Conservation (phyloP, 2,888 invertebrate species). For the Nebria brevicollis region DNA sequence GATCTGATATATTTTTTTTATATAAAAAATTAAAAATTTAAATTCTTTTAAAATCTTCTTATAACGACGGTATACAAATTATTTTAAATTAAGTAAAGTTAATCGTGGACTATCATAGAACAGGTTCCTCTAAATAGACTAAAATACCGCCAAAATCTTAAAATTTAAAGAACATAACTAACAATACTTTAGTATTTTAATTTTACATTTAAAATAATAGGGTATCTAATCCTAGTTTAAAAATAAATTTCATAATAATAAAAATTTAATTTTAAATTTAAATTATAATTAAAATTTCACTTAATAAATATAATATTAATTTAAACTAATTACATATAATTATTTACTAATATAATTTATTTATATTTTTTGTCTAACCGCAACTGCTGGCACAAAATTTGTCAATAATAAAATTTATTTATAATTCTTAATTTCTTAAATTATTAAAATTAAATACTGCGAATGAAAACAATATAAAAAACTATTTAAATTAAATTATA, state of each 20-base stretch:
- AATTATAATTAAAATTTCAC: constrained; percentile 70
- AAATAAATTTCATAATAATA: constrained; percentile 59
- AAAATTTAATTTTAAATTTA: constrained; percentile 56
- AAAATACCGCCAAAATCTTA: constrained; percentile 77
- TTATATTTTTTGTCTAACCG: constrained; percentile 73
- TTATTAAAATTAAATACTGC: constrained; percentile 68
- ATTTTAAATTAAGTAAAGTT: constrained; percentile 64
- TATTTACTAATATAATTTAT: constrained; percentile 66
- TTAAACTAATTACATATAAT: constrained; percentile 59
- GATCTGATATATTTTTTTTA: constrained; percentile 71
- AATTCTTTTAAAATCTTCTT: constrained; percentile 61
- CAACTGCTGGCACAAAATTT: constrained; percentile 77
- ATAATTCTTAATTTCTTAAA: constrained; percentile 72
- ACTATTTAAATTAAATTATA: constrained; percentile 63
- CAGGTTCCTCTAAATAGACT: constrained; percentile 77
- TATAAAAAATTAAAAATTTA: constrained; percentile 64
- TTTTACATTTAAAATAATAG: constrained; percentile 69
- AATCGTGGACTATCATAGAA: constrained; percentile 73
- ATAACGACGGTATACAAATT: constrained; percentile 60
- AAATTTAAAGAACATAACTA: constrained; percentile 72
- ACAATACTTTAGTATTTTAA: constrained; percentile 67
- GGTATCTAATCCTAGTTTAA: constrained; percentile 77
- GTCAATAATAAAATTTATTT: constrained; percentile 69
- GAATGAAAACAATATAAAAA: constrained; percentile 54
- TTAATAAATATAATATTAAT: constrained; percentile 64